phyloP scores from a whole-genome alignment of 1,140 invertebrate species.

The Hyposmocoma kahamanoa region DNA sequence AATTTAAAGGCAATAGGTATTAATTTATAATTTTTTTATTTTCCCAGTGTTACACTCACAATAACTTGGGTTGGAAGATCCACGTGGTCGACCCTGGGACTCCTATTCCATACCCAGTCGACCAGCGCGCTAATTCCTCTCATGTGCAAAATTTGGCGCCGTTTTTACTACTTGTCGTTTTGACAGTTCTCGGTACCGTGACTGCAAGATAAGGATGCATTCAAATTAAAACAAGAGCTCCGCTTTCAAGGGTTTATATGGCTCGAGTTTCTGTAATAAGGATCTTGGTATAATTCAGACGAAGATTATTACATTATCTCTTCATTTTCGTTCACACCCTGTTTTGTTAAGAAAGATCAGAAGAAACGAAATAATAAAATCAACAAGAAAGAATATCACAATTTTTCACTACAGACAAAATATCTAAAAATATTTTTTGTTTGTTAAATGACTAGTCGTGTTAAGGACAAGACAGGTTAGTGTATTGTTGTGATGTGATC shows the following conservation, averaged over 20 bases:
- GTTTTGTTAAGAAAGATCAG: no score
- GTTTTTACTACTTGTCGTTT: constrained; percentile 10
- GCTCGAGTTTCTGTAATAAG: neutral
- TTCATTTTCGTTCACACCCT: no score
- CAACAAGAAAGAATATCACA: no score
- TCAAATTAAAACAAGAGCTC: constrained; percentile 31
- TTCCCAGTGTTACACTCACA: constrained; percentile 92
- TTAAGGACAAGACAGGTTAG: no score
- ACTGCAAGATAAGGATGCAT: constrained; percentile 34
- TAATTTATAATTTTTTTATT: neutral
- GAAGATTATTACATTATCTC: no score
- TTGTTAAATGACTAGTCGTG: no score
- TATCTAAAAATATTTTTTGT: no score
- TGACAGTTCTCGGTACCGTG: constrained; percentile 26
- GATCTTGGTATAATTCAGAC: no score
- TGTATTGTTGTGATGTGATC: no score
- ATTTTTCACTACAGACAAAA: no score
- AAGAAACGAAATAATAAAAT: no score
- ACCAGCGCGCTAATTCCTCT: constrained; percentile 28
- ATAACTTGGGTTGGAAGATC: constrained; percentile 95
- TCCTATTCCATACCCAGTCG: constrained; percentile 35
- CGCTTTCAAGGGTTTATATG: constrained; percentile 11
- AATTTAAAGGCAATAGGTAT: no score
- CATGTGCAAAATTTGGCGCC: constrained; percentile 5
- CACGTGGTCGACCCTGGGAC: constrained; percentile 85